Percentiles rank a stretch among this genome's conserved stretches.
Evolutionary conservation across 2,113 vertebrate genomes (phyloP).

Genomic region (Neopipo cinnamomea): DNA sequence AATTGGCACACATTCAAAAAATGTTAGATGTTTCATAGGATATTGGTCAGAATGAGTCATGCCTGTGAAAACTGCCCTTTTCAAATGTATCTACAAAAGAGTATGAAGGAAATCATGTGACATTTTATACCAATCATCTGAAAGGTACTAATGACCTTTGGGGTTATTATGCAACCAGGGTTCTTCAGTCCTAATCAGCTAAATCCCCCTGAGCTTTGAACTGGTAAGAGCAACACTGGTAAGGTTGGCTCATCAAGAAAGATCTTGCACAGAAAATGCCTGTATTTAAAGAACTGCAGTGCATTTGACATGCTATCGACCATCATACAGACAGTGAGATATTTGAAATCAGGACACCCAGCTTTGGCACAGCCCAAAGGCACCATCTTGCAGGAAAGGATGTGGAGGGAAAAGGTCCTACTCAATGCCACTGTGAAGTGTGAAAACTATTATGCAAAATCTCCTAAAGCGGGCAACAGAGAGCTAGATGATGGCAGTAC

Average conservation of each 20-base stretch:
- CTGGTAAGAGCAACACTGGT: neutral
- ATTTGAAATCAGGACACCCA: neutral
- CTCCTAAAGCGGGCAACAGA: neutral
- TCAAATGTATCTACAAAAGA: neutral
- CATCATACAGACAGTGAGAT: neutral
- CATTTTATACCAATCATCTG: constrained; percentile 4
- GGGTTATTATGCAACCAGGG: neutral
- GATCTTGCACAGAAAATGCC: neutral
- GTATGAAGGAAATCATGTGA: constrained; percentile 10
- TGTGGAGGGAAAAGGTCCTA: neutral
- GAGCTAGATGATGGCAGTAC: neutral
- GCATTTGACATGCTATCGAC: neutral
- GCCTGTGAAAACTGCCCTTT: constrained; percentile 10
- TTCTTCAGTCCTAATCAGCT: constrained; percentile 27
- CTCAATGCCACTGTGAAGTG: neutral
- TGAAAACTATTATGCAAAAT: neutral
- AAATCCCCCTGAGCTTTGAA: neutral
- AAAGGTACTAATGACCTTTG: constrained; percentile 41
- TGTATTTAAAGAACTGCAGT: neutral
- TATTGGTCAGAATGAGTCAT: neutral
- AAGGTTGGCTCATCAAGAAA: neutral
- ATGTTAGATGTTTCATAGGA: neutral
- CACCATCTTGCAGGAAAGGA: neutral
- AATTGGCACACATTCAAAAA: neutral
- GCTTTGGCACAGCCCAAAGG: neutral